Base-by-base conservation (phyloP, 2,888 invertebrate species). In the Diadegma fenestrale region DNA sequence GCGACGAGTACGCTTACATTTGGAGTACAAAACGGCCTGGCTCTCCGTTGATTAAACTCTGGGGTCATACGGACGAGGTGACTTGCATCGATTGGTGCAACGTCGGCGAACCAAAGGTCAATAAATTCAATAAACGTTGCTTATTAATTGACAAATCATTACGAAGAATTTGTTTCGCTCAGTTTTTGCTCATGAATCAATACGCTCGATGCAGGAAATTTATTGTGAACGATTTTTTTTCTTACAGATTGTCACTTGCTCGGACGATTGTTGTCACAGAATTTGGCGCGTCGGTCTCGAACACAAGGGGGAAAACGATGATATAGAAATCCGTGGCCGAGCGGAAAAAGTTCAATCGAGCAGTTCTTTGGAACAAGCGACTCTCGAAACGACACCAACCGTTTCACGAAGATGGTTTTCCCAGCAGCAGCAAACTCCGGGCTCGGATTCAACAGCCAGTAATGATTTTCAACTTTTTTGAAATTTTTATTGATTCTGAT, bases 41-140 rank as follows among this genome's bases (percentile, higher is more conserved):
- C 45, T 93, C 95, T 82, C 97, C 98, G 0, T 93, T 98, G 12
- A 95, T 97, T 26, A 95, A 95, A 73, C 94, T 98, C 5, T 94
- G 95, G 0, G 98, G 98, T 0, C 98, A 98, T 92, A 94, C 95
- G 63, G 97, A 97, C 10, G 98, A 98, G 94, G 98, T 98, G 0
- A 98, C 98, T 0, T 97, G 97, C 91, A 97, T 98, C 1, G 97
- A 97, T 1, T 98, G 98, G 98, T 96, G 96, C 88, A 90, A 87
- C 69, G 93, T 93, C 12, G 95, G 95, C 7, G 95, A 96, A 91
- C 93, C 94, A 22, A 95, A 95, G 91, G 94, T 26, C 4, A 10
- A 58, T 4, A 14, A 26, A 26, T 58, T 58, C 26, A 0, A 37
- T 58, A 5, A 12, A 26, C 5, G 1, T 58, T 22, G 3, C 12